Base-by-base conservation (phyloP, 2,113 vertebrate genomes). In the Polyodon spathula region DNA sequence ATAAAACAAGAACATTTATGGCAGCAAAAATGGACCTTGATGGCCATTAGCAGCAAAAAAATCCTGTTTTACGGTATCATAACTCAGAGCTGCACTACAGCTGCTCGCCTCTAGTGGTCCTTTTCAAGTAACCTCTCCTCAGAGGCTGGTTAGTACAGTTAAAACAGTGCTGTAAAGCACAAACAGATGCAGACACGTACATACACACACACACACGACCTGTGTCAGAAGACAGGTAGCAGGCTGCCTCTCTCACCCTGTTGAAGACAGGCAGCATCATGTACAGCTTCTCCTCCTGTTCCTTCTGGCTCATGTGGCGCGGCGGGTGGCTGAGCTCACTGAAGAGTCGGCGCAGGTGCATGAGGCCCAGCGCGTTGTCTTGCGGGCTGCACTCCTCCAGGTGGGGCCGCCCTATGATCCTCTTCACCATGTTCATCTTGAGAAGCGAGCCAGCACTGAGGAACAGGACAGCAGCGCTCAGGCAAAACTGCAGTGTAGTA, bases 391-490 rank as follows among this genome's bases (percentile, higher is more conserved):
- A 97, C 78, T 99, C 96, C 66, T 99, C 96, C 83, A 97, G 95
- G 81, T 95, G 82, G 0, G 94, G 95, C 73, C 96, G 90, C 65
- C 94, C 95, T 94, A 99, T 99, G 75, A 99, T 98, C 80, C 96
- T 90, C 76, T 99, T 99, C 83, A 99, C 93, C 94, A 99, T 95
- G 84, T 99, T 99, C 96, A 99, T 99, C 87, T 92, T 95, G 76
- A 79, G 86, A 73, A 82, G 68, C 74, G 81, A 87, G 71, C 63
- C 70, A 67, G 84, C 76, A 85, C 94, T 93, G 79, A 1, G 52
- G 59, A 39, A 15, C 15, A 50, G 63, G 38, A 42, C 55, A 65
- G 61, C 71, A 1, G 14, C 8, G 44, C 8, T 46, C 44, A 27
- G 27, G 27, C 27, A 27, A 27, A n/a, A 27, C 27, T 27, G 27